Conservation (phyloP, 2,888 invertebrate genomes). For the Tipula lateralis region DNA sequence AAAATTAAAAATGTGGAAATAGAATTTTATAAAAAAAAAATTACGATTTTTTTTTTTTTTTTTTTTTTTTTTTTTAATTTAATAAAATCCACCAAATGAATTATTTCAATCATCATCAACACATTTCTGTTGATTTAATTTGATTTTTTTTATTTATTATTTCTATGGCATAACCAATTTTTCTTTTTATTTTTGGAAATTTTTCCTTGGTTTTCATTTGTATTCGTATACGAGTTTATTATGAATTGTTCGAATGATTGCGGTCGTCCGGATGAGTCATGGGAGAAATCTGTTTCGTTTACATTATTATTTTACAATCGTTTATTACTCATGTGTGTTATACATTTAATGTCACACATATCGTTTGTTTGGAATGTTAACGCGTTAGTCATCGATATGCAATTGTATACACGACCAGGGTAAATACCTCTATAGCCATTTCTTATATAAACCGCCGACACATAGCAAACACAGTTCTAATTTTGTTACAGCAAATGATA, state of each 20-base stretch:
- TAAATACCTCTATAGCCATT: no score
- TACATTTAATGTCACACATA: background rate
- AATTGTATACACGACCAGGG: no score
- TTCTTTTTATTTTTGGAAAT: background rate
- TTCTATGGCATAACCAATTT: background rate
- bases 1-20: conserved; percentile 12
- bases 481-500: no score
- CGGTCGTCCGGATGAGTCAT: background rate
- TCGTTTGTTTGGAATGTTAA: background rate
- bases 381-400: no score
- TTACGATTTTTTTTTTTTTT: background rate
- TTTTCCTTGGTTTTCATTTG: background rate
- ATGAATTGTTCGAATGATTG: background rate
- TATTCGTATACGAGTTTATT: background rate
- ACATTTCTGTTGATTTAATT: conserved; percentile 1
- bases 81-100: background rate
- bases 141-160: background rate
- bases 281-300: background rate
- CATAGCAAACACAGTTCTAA: no score
- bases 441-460: background rate
- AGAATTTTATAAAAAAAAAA: background rate
- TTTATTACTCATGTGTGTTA: background rate
- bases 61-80: background rate
- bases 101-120: conserved; percentile 24
- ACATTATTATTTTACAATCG: background rate